phyloP scores from a whole-genome alignment of 2,888 invertebrate genomes.

The Pollenia amentaria region DNA sequence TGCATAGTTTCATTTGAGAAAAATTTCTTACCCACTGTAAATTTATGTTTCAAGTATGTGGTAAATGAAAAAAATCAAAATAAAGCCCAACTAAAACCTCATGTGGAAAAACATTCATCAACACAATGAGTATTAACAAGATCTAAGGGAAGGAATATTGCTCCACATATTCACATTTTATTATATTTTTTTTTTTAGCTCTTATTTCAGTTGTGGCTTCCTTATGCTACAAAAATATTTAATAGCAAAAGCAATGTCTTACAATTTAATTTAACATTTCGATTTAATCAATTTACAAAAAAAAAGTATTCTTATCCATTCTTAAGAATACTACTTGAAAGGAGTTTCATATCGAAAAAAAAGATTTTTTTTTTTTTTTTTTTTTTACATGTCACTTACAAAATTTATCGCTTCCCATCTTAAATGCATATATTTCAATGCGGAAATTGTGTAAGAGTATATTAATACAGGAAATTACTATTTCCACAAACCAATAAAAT shows the following conservation, averaged over 20 bases:
- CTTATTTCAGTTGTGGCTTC: conserved; percentile 1
- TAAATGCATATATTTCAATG: not conserved
- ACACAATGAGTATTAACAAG: conserved; percentile 11
- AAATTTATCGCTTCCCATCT: not conserved
- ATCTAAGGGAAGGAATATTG: not conserved
- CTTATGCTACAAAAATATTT: not conserved
- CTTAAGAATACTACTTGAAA: not conserved
- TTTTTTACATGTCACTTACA: too few relatives aligned
- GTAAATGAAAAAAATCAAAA: not conserved
- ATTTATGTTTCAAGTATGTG: not conserved
- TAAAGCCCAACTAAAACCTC: conserved; percentile 4
- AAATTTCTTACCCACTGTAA: not conserved
- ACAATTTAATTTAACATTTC: too few relatives aligned
- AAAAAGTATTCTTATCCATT: too few relatives aligned
- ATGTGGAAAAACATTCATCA: conserved; percentile 33
- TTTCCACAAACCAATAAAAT: conserved; percentile 19
- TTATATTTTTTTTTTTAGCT: not conserved
- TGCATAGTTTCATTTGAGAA: too few relatives aligned
- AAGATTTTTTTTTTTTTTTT: too few relatives aligned
- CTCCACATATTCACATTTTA: not conserved
- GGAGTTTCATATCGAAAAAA: not conserved
- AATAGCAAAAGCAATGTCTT: not conserved
- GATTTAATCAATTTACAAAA: too few relatives aligned
- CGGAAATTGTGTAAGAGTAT: too few relatives aligned
- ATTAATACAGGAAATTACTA: not conserved